These are phyloP conservation scores for Cephalophus harveyi DNA, from an alignment of 2,113 vertebrate genomes.

Conservation along the genomic window DNA sequence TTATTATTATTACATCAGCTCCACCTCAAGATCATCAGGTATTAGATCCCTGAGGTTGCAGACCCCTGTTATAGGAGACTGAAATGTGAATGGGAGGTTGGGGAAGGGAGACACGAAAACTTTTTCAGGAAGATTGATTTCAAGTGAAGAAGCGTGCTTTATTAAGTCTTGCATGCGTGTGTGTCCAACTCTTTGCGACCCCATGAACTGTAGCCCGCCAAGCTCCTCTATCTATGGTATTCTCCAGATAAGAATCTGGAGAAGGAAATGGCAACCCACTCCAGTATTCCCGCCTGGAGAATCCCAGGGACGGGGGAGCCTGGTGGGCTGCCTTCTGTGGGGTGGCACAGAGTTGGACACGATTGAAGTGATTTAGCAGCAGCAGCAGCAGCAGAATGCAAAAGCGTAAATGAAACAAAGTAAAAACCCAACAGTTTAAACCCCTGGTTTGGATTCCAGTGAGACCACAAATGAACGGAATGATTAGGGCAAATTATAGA, in stretches of 20 bases:
- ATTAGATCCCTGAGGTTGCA: background rate
- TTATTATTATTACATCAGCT: background rate
- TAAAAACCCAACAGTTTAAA: background rate
- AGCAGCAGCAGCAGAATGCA: background rate
- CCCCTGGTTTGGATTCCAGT: background rate
- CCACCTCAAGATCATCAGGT: background rate
- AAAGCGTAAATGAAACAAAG: background rate
- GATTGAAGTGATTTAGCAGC: background rate
- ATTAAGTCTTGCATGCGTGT: background rate
- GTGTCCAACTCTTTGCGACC: background rate
- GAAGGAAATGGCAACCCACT: background rate
- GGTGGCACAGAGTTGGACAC: accelerated
- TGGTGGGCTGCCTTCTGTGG: background rate
- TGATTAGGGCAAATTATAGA: background rate
- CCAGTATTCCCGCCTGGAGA: background rate
- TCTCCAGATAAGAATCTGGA: background rate
- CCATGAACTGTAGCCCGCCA: background rate
- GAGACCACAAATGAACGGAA: background rate
- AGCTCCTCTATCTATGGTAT: background rate
- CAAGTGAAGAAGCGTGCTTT: background rate
- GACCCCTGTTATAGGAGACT: background rate
- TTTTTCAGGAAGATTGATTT: background rate
- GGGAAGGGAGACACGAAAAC: background rate
- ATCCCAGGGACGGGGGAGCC: background rate
- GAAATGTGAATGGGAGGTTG: background rate